Base-by-base conservation (phyloP, 2,797 vertebrate genomes). In the Phyllotis vaccarum region DNA sequence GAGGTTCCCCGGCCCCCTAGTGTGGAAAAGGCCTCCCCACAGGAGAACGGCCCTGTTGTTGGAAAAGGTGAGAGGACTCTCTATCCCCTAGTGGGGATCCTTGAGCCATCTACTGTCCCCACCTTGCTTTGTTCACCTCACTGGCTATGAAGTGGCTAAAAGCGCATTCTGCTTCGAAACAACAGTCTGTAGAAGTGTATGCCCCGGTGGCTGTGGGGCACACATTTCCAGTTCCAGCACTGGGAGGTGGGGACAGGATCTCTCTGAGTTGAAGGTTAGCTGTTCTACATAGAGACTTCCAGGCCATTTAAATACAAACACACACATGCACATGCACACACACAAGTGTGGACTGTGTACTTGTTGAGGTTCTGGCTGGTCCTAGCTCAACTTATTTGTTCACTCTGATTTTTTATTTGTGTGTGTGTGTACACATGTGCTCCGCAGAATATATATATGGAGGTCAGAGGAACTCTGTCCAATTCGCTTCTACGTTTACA, bases 11-110 rank as follows among this genome's bases (percentile, higher is more conserved):
- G 98, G 0, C 99, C 99, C 49, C 99, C 99, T 96, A 81, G 96
- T 68, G 97, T 97, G 0, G 99, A 99, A 93, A 98, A 98, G 66
- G 99, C 95, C 96, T 3, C 92, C 17, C 97, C 98, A 0, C 98
- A 98, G 72, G 99, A 99, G 58, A 99, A 96, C 1, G 99, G 99
- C 97, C 99, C 98, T 17, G 95, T 98, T 17, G 91, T 98, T 96
- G 98, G 95, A 95, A 99, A 99, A 99, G 99, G 99, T 99, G 97
- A 87, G 95, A 22, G 22, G 0, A 0, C 27, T 49, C 49, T 27
- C 29, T 1, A 0, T 5, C n/a, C 22, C n/a, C 0, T 3, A 1
- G 2, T n/a, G 12, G 27, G 56, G 27, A 24, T 0, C 56, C 34
- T n/a, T 1, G 76, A 68, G 6, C 17, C 12, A 2, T 34, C 68